These are phyloP conservation scores for Trypoxylon attenuatum DNA, from an alignment of 2,888 invertebrate species.

Conservation along the genomic window DNA sequence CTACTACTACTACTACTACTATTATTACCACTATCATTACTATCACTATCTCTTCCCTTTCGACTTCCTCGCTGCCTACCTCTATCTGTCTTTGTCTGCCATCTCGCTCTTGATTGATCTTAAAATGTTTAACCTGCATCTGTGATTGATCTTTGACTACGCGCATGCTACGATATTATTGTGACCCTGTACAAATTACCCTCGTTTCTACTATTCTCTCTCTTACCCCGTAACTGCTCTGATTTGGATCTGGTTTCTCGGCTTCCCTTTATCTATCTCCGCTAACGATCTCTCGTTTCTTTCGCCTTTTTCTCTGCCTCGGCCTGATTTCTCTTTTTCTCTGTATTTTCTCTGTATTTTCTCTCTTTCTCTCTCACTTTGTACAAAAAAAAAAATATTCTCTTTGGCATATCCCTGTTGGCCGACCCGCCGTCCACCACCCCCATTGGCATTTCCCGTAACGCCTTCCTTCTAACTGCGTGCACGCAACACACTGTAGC, in stretches of 20 bases:
- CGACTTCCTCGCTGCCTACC: constrained; percentile 1
- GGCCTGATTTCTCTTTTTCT: constrained; percentile 21
- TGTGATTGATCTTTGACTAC: constrained; percentile 9
- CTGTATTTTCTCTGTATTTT: constrained; percentile 23
- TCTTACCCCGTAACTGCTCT: constrained; percentile 28
- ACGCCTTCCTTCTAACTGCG: constrained; percentile 66
- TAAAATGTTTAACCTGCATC: background rate
- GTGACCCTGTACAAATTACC: constrained; percentile 42
- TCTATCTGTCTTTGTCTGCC: constrained; percentile 11
- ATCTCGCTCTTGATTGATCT: constrained; percentile 11
- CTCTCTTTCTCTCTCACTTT: background rate
- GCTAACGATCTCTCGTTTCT: too few relatives aligned
- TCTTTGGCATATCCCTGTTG: constrained; percentile 27
- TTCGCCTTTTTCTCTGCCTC: constrained; percentile 2
- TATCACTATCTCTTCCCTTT: background rate
- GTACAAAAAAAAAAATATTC: constrained; percentile 49
- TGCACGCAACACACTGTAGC: constrained; percentile 82
- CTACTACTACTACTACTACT: constrained; percentile 21
- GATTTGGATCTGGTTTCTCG: constrained; percentile 8
- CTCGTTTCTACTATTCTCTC: constrained; percentile 20
- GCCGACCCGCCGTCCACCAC: too few relatives aligned
- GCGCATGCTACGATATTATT: constrained; percentile 57
- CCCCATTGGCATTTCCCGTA: constrained; percentile 57
- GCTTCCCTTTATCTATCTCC: background rate
- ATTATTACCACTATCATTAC: constrained; percentile 9